Conservation (phyloP, 1,140 invertebrate genomes). For the Palaemon carinicauda region DNA sequence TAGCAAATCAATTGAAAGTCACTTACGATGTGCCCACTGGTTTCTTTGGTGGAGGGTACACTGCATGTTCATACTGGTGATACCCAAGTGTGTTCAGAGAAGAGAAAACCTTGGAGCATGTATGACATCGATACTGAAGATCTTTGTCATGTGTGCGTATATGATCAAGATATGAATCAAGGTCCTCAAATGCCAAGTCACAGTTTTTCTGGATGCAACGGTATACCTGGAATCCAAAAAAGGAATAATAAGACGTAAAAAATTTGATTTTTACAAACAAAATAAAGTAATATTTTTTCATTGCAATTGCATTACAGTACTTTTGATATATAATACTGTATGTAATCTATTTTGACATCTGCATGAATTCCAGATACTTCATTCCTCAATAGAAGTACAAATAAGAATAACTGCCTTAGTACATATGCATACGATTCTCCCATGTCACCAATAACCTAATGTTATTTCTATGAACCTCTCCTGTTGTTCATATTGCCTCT, state of each 20-base stretch:
- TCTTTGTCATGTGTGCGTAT: slow-evolving; percentile 70
- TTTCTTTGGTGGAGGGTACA: slow-evolving; percentile 65
- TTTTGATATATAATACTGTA: too few relatives aligned
- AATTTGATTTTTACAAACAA: too few relatives aligned
- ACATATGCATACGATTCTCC: too few relatives aligned
- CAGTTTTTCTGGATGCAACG: slow-evolving; percentile 74
- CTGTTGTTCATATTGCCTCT: too few relatives aligned
- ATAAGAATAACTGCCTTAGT: too few relatives aligned
- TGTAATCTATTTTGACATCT: too few relatives aligned
- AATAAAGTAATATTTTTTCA: too few relatives aligned
- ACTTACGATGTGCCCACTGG: slow-evolving; percentile 65
- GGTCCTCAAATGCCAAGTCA: slow-evolving; percentile 70
- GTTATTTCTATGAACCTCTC: too few relatives aligned
- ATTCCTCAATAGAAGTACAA: too few relatives aligned
- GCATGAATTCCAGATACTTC: too few relatives aligned
- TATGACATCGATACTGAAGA: slow-evolving; percentile 72
- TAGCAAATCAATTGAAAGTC: slow-evolving; percentile 11
- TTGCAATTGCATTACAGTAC: too few relatives aligned
- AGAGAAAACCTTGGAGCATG: slow-evolving; percentile 71
- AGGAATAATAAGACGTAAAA: slow-evolving; percentile 59
- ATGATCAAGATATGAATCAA: slow-evolving; percentile 74
- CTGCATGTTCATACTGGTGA: slow-evolving; percentile 73
- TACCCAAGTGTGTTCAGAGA: slow-evolving; percentile 71
- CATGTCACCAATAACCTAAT: too few relatives aligned
- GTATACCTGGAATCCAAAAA: slow-evolving; percentile 70